A percentile compares a stretch with the other conserved stretches of the same genome.
phyloP scores from a whole-genome alignment of 2,888 invertebrate species.

The Molorchus minor region DNA sequence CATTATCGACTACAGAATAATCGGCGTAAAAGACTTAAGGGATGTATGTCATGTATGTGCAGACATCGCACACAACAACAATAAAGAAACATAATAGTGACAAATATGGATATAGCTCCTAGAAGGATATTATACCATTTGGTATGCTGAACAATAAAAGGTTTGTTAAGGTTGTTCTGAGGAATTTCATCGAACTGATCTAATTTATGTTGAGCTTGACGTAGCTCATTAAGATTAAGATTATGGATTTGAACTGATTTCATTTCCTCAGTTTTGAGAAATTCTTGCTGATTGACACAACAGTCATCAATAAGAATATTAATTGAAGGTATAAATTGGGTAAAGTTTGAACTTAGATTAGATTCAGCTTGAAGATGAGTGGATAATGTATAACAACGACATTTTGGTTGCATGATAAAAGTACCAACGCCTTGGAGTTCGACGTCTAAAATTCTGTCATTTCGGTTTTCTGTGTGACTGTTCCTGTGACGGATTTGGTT shows the following conservation, averaged over 20 bases:
- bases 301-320: conserved; percentile 18
- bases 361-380: conserved; percentile 3
- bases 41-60: not conserved
- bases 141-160: conserved; percentile 12
- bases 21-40: not conserved
- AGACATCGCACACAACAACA: conserved; percentile 19
- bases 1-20: not conserved
- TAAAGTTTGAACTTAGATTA: conserved; percentile 14
- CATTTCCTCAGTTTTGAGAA: conserved; percentile 17
- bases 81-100: not conserved
- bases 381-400: too few species aligned
- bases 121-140: conserved; percentile 29
- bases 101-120: conserved; percentile 13
- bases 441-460: too few species aligned
- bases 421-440: too few species aligned
- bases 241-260: conserved; percentile 21
- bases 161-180: conserved; percentile 23
- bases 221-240: conserved; percentile 30
- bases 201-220: conserved; percentile 28
- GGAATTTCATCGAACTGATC: conserved; percentile 30
- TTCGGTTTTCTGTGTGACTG: too few species aligned
- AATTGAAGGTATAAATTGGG: conserved; percentile 8
- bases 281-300: conserved; percentile 14
- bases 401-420: too few species aligned
- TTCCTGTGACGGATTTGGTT: too few species aligned